Evolutionary conservation across 2,797 vertebrate species (phyloP), one percentile per base, ranked within the genome.

Genomic region (Acanthiza pusilla): DNA sequence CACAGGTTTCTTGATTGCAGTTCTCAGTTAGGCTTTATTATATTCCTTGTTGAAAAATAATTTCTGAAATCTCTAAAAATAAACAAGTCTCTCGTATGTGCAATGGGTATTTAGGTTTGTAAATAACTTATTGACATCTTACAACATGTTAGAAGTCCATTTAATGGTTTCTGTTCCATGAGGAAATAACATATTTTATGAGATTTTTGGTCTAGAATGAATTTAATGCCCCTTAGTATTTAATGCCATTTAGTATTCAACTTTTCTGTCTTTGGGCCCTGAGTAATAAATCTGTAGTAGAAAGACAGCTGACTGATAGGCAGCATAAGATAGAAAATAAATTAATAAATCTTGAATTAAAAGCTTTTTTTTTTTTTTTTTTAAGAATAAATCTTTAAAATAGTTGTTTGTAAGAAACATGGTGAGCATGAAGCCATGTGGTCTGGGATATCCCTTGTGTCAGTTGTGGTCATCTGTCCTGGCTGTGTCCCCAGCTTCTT

Each of bases 41-140:
- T 85, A 84, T 68, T 91, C 36, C 53, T 79, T 85, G 54, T 51
- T 94, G 71, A 78, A 94, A 92, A 89, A 93, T 78, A 91, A 90
- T 42, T 79, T 86, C 32, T 53, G 13, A 22, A 70, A 20, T 81
- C 42, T 62, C 63, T 78, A 53, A 60, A 83, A 88, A 92, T 62
- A 92, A 92, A 30, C 36, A 86, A 78, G 30, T 76, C 34, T 74
- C 11, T 71, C 23, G 73, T 54, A n/a, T 62, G 42, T 81, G 32
- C 38, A 83, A 17, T 61, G 68, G 18, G 65, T 77, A 80, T 91
- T 91, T 91, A 80, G 75, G 48, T 86, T 57, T 54, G 42, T 86
- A 89, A 89, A 91, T 93, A 76, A 86, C 42, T 85, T 88, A 43
- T 38, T 70, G 72, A 67, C 38, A 73, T 61, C 51, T 78, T 91